Conservation (phyloP, 2,113 vertebrate genomes). For the Hucho hucho region DNA sequence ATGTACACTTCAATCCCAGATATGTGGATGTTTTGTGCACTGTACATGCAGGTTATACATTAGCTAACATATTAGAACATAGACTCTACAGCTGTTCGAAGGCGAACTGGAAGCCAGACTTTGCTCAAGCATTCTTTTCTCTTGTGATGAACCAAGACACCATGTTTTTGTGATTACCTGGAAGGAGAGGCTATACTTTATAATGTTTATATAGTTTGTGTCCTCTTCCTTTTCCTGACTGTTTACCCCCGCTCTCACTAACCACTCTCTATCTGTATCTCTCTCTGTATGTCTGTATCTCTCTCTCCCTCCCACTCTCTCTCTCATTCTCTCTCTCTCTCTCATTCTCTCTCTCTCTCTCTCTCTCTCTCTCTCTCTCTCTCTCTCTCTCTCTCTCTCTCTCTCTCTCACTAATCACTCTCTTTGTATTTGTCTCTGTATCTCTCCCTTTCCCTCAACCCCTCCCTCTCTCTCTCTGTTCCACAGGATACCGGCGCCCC, state of each 20-base stretch:
- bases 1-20: background rate
- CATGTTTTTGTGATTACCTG: background rate
- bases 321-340: conserved; percentile 10
- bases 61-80: no score
- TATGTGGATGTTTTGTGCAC: background rate
- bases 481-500: conserved; percentile 85
- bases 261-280: background rate
- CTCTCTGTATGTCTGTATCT: background rate
- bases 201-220: background rate
- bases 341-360: background rate
- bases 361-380: no score
- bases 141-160: no score
- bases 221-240: background rate
- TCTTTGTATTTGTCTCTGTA: background rate
- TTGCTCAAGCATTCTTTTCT: no score
- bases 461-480: conserved; percentile 5
- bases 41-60: no score
- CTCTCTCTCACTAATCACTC: background rate
- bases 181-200: background rate
- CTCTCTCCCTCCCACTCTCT: background rate
- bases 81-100: conserved; percentile 85
- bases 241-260: background rate
- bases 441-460: background rate
- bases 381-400: background rate
- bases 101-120: conserved; percentile 70